Conservation (phyloP, 2,797 vertebrate genomes). For the Muscicapa striata region DNA sequence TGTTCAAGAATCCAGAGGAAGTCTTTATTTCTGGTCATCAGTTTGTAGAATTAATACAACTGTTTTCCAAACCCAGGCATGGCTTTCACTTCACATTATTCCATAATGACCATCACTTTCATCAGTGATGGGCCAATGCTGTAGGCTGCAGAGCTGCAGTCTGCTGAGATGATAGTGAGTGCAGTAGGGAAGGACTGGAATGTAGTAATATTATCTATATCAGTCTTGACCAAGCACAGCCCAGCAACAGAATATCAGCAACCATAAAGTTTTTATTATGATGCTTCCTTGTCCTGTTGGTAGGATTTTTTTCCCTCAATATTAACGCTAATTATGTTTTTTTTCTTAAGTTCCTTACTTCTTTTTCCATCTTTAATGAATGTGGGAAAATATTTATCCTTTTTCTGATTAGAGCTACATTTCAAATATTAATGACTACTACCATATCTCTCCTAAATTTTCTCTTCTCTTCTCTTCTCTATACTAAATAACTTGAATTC, state of each 20-base stretch:
- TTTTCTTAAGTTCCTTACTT: not conserved
- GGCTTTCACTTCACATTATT: not conserved
- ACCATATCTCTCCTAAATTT: not conserved
- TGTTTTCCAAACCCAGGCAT: not conserved
- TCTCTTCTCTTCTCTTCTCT: not conserved
- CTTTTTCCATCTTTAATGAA: not conserved
- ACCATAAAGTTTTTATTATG: not conserved
- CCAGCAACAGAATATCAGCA: not conserved
- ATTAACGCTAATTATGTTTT: not conserved
- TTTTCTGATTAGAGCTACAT: not conserved
- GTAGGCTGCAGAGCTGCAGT: not conserved
- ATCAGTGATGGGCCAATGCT: not conserved
- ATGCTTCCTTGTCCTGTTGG: not conserved
- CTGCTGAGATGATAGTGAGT: not conserved
- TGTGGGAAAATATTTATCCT: not conserved
- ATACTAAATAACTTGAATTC: not conserved
- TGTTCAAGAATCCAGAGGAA: not conserved
- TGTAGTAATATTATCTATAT: not conserved
- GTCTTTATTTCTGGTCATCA: not conserved
- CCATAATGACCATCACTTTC: not conserved
- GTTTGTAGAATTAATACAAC: not conserved
- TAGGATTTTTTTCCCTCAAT: not conserved
- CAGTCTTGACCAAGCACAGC: not conserved
- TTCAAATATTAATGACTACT: not conserved
- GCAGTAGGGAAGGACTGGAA: not conserved